Conservation (phyloP, 2,797 vertebrate species). For the Poecilia picta region DNA sequence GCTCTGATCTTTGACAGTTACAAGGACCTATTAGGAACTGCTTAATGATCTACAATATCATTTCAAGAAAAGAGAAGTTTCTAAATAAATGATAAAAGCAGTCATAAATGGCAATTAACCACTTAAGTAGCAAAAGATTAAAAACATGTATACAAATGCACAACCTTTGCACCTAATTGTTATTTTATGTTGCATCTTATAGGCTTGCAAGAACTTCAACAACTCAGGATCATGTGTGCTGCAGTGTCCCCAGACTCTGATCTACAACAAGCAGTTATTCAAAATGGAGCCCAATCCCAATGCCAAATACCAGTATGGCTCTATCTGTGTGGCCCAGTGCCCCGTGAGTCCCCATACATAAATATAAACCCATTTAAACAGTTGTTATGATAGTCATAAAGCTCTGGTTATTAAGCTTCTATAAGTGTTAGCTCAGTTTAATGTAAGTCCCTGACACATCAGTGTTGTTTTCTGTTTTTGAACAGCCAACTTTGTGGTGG, state of each 20-base stretch:
- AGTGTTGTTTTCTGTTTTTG: neutral
- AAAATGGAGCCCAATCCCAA: slow-evolving; percentile 93
- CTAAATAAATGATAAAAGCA: neutral
- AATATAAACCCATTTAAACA: neutral
- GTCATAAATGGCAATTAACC: neutral
- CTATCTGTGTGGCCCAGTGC: slow-evolving; percentile 91
- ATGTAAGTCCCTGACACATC: neutral
- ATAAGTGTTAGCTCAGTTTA: neutral
- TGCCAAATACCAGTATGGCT: slow-evolving; percentile 94
- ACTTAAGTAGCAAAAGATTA: neutral
- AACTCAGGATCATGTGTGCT: slow-evolving; percentile 91
- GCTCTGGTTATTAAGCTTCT: neutral
- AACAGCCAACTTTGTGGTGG: slow-evolving; percentile 91
- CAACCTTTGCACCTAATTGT: neutral
- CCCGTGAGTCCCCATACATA: slow-evolving; percentile 82
- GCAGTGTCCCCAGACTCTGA: slow-evolving; percentile 88
- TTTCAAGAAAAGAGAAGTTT: neutral
- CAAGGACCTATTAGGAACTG: neutral
- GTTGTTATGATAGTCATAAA: slow-evolving; percentile 3
- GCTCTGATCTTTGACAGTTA: neutral
- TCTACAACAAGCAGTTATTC: slow-evolving; percentile 93
- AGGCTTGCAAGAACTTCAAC: slow-evolving; percentile 95
- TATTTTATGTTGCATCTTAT: slow-evolving; percentile 12
- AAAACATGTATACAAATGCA: neutral
- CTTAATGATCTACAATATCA: neutral